phyloP scores from a whole-genome alignment of 2,888 invertebrate species.

The Eumerus sabulonum region DNA sequence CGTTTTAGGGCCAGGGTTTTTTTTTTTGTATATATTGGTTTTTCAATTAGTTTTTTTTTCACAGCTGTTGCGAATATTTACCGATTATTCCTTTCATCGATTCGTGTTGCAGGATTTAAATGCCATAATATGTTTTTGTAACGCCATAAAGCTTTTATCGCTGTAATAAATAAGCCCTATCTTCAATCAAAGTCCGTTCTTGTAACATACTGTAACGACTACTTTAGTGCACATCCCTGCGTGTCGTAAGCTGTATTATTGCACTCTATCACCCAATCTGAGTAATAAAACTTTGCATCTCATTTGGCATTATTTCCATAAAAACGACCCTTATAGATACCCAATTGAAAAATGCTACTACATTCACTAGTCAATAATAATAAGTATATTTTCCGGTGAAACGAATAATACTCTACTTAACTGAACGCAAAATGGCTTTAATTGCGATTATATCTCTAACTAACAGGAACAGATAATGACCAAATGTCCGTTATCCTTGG shows the following conservation, averaged over 20 bases:
- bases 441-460: too few relatives aligned
- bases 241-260: not conserved
- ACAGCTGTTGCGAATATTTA: too few relatives aligned
- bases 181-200: not conserved
- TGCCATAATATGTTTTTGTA: too few relatives aligned
- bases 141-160: too few relatives aligned
- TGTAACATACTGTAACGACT: too few relatives aligned
- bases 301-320: not conserved
- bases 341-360: not conserved
- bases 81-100: too few relatives aligned
- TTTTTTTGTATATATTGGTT: too few relatives aligned
- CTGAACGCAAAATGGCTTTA: not conserved
- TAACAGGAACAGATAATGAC: not conserved
- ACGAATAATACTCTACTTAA: not conserved
- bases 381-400: not conserved
- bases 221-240: too few relatives aligned
- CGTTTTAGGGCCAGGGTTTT: too few relatives aligned
- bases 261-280: slow-evolving; percentile 2
- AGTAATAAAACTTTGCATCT: not conserved
- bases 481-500: not conserved
- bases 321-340: not conserved
- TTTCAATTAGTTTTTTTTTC: too few relatives aligned
- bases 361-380: not conserved
- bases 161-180: not conserved
- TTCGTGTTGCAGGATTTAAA: too few relatives aligned